These are phyloP conservation scores for Burhinus oedicnemus DNA, from an alignment of 2,113 vertebrate species.

Conservation along the genomic window DNA sequence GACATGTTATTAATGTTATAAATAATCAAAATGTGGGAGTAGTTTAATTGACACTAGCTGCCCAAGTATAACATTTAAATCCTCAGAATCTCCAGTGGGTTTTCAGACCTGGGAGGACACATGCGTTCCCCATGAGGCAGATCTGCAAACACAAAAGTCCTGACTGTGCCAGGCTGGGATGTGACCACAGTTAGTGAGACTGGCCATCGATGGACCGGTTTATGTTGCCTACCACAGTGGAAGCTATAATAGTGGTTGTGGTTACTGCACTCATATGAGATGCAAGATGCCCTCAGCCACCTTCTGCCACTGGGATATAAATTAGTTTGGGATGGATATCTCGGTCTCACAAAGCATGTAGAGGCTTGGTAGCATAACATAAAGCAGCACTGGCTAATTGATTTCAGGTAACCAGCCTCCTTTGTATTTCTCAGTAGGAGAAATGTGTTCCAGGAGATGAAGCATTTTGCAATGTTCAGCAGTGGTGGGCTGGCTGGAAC, in stretches of 20 bases:
- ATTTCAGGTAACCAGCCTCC: neutral
- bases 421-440: neutral
- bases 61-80: neutral
- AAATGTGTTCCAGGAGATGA: neutral
- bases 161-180: neutral
- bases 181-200: rapidly evolving
- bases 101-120: neutral
- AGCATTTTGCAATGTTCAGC: neutral
- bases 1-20: neutral
- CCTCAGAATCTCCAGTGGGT: neutral
- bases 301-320: neutral
- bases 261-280: neutral
- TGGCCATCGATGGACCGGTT: rapidly evolving
- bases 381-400: neutral
- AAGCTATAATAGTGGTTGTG: neutral
- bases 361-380: neutral
- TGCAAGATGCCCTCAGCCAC: neutral
- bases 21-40: neutral
- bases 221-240: no score
- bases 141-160: neutral
- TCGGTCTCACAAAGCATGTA: neutral
- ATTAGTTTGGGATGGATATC: neutral
- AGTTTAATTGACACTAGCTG: neutral
- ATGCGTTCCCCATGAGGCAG: rapidly evolving
- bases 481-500: neutral